phyloP scores from a whole-genome alignment of 2,797 vertebrate species.

The Hydrocynus forskahlii region DNA sequence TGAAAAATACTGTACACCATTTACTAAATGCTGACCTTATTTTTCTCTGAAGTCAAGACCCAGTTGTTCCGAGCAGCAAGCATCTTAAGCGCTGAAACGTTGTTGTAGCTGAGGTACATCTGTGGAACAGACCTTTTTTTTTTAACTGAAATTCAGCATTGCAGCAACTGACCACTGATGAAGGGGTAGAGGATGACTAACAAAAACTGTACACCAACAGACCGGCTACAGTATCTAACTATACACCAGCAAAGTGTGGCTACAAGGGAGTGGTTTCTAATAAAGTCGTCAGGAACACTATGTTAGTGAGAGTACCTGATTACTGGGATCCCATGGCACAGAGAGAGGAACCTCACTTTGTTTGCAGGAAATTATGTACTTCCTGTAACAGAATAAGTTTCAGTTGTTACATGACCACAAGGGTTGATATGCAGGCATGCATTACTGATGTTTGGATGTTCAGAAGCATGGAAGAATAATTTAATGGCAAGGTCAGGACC shows the following conservation, averaged over 20 bases:
- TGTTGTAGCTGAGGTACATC: constrained; percentile 98
- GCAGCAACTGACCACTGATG: no score
- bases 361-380: constrained; percentile 92
- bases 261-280: background rate
- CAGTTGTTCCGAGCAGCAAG: constrained; percentile 89
- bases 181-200: background rate
- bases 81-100: constrained; percentile 91
- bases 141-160: background rate
- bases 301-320: constrained; percentile 81
- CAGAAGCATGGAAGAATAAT: background rate
- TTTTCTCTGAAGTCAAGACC: constrained; percentile 86
- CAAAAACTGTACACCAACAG: background rate
- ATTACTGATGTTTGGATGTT: background rate
- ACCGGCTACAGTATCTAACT: background rate
- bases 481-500: background rate
- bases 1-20: background rate
- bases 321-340: constrained; percentile 96
- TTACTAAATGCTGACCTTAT: constrained; percentile 79
- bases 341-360: constrained; percentile 89
- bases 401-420: background rate
- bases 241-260: background rate
- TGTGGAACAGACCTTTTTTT: constrained; percentile 60
- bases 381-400: constrained; percentile 73
- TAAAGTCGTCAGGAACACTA: background rate
- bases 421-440: background rate